Base-by-base conservation (phyloP, 2,888 invertebrate species). In the Brachyopa scutellaris region DNA sequence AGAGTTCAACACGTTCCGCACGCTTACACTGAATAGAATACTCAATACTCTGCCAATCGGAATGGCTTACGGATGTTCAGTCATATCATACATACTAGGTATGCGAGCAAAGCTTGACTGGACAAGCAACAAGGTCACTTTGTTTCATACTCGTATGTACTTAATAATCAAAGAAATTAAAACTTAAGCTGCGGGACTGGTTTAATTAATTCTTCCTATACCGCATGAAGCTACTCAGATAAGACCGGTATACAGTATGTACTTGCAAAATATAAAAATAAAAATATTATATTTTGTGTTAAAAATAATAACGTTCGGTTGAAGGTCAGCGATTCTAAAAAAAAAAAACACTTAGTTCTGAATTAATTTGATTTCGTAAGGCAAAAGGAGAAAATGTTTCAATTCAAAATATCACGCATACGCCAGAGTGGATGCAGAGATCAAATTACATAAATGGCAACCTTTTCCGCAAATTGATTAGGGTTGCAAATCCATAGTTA, bases 41-140 rank as follows among this genome's bases (percentile, higher is more conserved):
- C n/a, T n/a, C n/a, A n/a, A n/a, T n/a, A n/a, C n/a, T n/a, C n/a
- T n/a, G n/a, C n/a, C n/a, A n/a, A n/a, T n/a, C n/a, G n/a, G n/a
- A n/a, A n/a, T 38, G 1, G 38, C 38, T 5, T 4, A 15, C n/a
- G 38, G 8, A 8, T 7, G 15, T 7, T 15, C 17, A 38, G 38
- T 38, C 38, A 15, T 36, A 36, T n/a, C 6, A 36, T 15, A 36
- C 2, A 7, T 15, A n/a, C n/a, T n/a, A n/a, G n/a, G 13, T 36
- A 15, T 36, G 13, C 36, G 36, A 36, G 13, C 7, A 13, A 13
- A 13, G 1, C 9, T 49, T 4, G 11, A 47, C 40, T 59, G 9
- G 19, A 42, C 42, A 19, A 29, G 21, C 36, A 33, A 47, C 47
- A 62, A 45, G 62, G 62, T 62, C 47, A n/a, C n/a, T n/a, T n/a